A percentile compares a stretch with the other conserved stretches of the same genome.
phyloP scores from a whole-genome alignment of 2,888 invertebrate genomes.

The Drosophila mayaguana region DNA sequence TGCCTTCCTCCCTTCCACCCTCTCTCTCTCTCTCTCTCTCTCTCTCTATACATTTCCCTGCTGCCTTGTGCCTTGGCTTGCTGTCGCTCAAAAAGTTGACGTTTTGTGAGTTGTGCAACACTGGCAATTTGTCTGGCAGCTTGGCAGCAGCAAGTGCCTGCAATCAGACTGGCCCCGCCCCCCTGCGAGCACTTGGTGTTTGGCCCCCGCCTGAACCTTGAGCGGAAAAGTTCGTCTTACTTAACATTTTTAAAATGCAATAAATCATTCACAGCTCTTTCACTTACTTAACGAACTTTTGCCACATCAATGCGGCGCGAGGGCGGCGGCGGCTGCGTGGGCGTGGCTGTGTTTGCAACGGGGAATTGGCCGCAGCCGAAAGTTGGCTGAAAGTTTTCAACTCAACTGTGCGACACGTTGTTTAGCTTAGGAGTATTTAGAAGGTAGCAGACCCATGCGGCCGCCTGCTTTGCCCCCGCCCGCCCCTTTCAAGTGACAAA shows the following conservation, averaged over 20 bases:
- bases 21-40: not conserved
- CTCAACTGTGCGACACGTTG: constrained; percentile 63
- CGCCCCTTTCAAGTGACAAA: not conserved
- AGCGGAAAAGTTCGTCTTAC: constrained; percentile 54
- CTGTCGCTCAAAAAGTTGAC: constrained; percentile 27
- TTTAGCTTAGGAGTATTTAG: constrained; percentile 62
- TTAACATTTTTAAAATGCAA: constrained; percentile 79
- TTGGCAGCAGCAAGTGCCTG: constrained; percentile 41
- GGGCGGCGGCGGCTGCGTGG: not conserved
- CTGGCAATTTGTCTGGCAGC: constrained; percentile 52
- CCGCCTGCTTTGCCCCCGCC: too few relatives aligned
- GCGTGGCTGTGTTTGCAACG: constrained; percentile 21
- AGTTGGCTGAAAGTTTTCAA: constrained; percentile 62
- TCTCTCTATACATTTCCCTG: not conserved
- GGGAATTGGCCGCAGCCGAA: constrained; percentile 48
- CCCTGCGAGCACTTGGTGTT: constrained; percentile 19
- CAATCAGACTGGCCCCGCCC: constrained; percentile 10
- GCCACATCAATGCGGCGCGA: constrained; percentile 51
- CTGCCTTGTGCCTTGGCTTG: not conserved
- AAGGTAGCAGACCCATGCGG: constrained; percentile 11
- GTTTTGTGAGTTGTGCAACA: constrained; percentile 33
- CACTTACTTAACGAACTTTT: constrained; percentile 80
- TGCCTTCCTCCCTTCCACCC: too few relatives aligned
- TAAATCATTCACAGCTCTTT: constrained; percentile 81
- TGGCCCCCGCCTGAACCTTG: constrained; percentile 13